Conservation (phyloP, 2,888 invertebrate genomes). For the Argyresthia goedartella region DNA sequence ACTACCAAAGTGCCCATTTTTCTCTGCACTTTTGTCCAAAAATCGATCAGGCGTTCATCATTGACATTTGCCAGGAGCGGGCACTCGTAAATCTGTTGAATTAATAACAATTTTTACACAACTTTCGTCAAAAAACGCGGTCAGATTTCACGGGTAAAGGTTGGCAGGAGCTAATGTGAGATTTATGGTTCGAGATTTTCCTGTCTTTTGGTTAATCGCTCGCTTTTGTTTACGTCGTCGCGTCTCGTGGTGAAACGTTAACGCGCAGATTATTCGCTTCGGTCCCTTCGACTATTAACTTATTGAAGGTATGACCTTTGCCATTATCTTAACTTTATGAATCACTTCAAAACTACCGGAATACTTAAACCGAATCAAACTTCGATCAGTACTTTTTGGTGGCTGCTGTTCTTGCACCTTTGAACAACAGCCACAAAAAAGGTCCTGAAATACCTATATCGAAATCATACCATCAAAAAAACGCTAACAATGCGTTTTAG, state of each 20-base stretch:
- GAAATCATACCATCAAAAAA: neutral
- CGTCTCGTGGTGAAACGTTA: slow-evolving; percentile 5
- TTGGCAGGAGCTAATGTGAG: slow-evolving; percentile 31
- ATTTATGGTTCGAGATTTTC: slow-evolving; percentile 46
- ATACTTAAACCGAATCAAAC: no score
- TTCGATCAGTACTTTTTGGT: no score
- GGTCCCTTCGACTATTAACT: slow-evolving; percentile 1
- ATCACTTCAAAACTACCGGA: no score
- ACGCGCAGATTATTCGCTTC: neutral
- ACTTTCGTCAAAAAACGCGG: neutral
- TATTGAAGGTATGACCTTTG: slow-evolving; percentile 1
- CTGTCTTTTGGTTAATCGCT: slow-evolving; percentile 25
- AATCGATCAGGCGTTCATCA: slow-evolving; percentile 34
- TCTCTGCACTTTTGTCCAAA: slow-evolving; percentile 17
- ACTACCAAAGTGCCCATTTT: slow-evolving; percentile 12
- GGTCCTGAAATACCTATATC: no score
- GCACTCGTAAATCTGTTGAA: neutral
- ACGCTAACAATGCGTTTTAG: slow-evolving; percentile 4
- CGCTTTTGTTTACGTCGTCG: slow-evolving; percentile 16
- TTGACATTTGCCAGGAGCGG: slow-evolving; percentile 28
- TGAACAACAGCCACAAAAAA: no score
- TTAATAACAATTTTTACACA: neutral
- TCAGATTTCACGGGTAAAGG: slow-evolving; percentile 13
- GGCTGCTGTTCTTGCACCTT: no score
- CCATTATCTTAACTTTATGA: slow-evolving; percentile 1